Base-by-base conservation (phyloP, 1,140 invertebrate species). In the Epicauta chinensis region DNA sequence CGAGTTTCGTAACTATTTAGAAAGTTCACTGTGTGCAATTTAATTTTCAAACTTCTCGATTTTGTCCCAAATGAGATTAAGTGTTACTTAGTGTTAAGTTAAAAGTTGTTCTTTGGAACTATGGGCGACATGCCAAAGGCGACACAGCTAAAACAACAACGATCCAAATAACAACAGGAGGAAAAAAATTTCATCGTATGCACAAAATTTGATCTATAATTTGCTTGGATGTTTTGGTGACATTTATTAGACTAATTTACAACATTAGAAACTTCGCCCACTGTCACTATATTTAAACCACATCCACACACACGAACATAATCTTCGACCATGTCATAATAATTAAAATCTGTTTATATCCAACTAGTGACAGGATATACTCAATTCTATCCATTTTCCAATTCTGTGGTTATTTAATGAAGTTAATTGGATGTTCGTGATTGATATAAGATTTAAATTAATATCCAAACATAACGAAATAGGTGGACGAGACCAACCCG, bases 21-120 rank as follows among this genome's bases (percentile, higher is more conserved):
- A 31, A 47, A 23, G 23, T 23, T 23, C 7, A 23, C 16, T 17
- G 45, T 37, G 17, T 47, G 30, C 45, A 47, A 47, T 47, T 47
- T 37, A 47, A 47, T 47, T 23, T 47, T 37, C 45, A 36, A 47
- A 47, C 45, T 47, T 47, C 45, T 47, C 45, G 36, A 47, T 47
- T 47, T 47, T 30, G 34, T 47, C 23, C 45, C 36, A 47, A 47
- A 47, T 47, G 34, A 47, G 45, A 47, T 47, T 47, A 47, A 47
- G 45, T 34, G 45, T 47, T 47, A 47, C 36, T 34, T 37, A 29
- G 41, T 30, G 41, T 30, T 43, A 43, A 43, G 45, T 16, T 47
- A 38, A 38, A 47, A 47, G 34, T 47, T 47, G 45, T 47, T 36
- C 45, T 23, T 23, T 23, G 1, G 23, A 23, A 23, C 23, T 23